Conservation (phyloP, 2,113 vertebrate genomes). For the Trichomycterus rosablanca region DNA sequence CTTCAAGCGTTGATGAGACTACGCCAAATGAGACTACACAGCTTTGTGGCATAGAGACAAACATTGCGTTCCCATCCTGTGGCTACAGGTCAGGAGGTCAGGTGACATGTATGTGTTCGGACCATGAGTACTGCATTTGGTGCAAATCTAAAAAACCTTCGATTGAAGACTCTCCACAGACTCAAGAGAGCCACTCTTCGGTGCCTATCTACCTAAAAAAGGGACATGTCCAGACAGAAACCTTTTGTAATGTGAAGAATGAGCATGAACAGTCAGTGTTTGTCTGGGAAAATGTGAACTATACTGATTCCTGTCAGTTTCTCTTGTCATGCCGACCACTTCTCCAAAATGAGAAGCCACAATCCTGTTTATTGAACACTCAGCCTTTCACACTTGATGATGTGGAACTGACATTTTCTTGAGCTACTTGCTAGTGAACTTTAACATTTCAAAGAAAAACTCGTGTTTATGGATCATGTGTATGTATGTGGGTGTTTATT, state of each 20-base stretch:
- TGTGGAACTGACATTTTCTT: conserved; percentile 52
- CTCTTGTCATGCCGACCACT: conserved; percentile 45
- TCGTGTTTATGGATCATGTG: too few relatives aligned
- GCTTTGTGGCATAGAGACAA: conserved; percentile 20
- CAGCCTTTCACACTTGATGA: conserved; percentile 57
- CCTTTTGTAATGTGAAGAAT: conserved; percentile 29
- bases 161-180: neutral
- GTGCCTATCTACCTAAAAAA: conserved; percentile 37
- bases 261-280: neutral
- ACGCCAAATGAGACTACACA: conserved; percentile 44
- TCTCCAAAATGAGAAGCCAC: conserved; percentile 32
- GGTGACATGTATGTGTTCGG: conserved; percentile 56
- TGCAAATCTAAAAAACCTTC: conserved; percentile 47
- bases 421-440: conserved; percentile 6
- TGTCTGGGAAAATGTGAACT: conserved; percentile 29
- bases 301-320: conserved; percentile 45
- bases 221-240: conserved; percentile 35
- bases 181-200: neutral
- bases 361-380: conserved; percentile 46
- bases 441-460: too few relatives aligned
- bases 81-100: conserved; percentile 58
- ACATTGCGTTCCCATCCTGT: conserved; percentile 45
- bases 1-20: conserved; percentile 33
- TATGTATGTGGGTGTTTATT: too few relatives aligned
- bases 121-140: conserved; percentile 57